Evolutionary conservation across 2,113 vertebrate genomes (phyloP).

Genomic region (Chaetorhynchus papuensis): DNA sequence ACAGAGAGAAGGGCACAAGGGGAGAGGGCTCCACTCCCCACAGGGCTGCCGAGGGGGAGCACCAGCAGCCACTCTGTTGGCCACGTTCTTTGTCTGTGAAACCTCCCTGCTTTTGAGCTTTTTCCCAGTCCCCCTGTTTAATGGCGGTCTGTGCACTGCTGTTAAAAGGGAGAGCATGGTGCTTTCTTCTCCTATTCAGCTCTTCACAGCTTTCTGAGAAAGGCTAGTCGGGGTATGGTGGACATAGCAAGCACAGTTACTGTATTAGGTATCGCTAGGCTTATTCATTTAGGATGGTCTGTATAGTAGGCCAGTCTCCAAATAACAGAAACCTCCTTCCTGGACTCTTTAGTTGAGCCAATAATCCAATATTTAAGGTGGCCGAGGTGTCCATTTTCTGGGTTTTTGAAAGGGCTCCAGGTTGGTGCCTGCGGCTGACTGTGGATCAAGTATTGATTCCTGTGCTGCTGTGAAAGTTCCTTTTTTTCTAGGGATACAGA

Average conservation of each 20-base stretch:
- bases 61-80: background rate
- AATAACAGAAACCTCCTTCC: background rate
- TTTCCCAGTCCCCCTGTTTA: background rate
- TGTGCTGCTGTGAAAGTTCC: background rate
- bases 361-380: background rate
- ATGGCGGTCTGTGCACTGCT: background rate
- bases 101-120: background rate
- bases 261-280: background rate
- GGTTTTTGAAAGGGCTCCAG: background rate
- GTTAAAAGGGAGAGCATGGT: background rate
- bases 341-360: background rate
- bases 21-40: background rate
- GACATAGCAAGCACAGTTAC: rapidly evolving
- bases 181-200: background rate
- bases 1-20: background rate
- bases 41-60: rapidly evolving
- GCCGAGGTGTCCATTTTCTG: background rate
- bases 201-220: background rate
- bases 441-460: background rate
- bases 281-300: background rate
- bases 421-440: background rate
- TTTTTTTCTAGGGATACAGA: background rate
- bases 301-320: background rate
- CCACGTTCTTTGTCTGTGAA: background rate
- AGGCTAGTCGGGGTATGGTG: rapidly evolving